A percentile compares a stretch with the other conserved stretches of the same genome.
These are phyloP conservation scores for Telmatherina bonti DNA, from an alignment of 2,797 vertebrate species.

Conservation along the genomic window DNA sequence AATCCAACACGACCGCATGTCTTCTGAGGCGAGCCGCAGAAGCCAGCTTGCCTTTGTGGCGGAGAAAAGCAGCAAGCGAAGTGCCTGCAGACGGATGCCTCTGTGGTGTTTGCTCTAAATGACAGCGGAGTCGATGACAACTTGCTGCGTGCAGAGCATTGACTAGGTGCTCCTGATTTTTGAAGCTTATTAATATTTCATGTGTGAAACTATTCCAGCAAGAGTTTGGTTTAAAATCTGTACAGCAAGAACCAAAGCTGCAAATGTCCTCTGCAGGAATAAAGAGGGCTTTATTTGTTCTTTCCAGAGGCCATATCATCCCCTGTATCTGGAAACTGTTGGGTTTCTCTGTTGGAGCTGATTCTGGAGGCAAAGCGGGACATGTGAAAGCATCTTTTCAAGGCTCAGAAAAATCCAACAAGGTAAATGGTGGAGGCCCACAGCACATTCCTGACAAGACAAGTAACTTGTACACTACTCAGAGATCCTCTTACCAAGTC, in stretches of 20 bases:
- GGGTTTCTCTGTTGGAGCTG: constrained; percentile 33
- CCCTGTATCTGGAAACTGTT: constrained; percentile 14
- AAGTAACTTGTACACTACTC: constrained; percentile 37
- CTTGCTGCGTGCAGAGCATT: constrained; percentile 27
- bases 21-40: constrained; percentile 37
- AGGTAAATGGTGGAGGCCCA: constrained; percentile 41
- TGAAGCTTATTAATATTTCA: constrained; percentile 61
- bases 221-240: constrained; percentile 26
- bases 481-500: constrained; percentile 46
- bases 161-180: constrained; percentile 43
- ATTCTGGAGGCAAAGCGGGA: constrained; percentile 26
- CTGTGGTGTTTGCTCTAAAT: constrained; percentile 59
- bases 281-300: constrained; percentile 8
- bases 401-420: constrained; percentile 23
- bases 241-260: constrained; percentile 3
- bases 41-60: constrained; percentile 58
- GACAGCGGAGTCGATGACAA: constrained; percentile 42
- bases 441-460: constrained; percentile 46
- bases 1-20: constrained; percentile 52
- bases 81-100: constrained; percentile 43
- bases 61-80: constrained; percentile 31
- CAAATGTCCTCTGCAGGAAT: constrained; percentile 21
- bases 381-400: no score
- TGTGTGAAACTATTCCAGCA: constrained; percentile 26
- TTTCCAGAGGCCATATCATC: constrained; percentile 21